Evolutionary conservation across 2,888 invertebrate genomes (phyloP).

Genomic region (Pseudococcus viburni): DNA sequence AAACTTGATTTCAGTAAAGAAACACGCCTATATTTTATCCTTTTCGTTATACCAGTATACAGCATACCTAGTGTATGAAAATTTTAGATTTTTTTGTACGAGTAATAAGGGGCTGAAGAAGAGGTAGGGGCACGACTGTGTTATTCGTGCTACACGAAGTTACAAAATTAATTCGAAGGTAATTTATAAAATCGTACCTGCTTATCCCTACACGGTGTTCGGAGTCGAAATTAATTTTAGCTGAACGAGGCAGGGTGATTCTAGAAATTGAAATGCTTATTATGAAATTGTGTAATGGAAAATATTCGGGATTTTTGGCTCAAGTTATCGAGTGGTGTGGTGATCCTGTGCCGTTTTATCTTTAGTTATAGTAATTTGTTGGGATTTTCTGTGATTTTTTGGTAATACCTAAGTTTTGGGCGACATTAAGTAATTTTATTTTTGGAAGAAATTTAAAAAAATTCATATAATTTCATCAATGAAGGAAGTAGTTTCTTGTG

Average conservation of each 20-base stretch:
- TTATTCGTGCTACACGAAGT: background rate
- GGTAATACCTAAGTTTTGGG: no score
- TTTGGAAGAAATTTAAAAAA: no score
- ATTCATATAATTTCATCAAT: no score
- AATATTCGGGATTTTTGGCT: no score
- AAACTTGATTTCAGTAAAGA: conserved; percentile 58
- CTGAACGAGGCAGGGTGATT: background rate
- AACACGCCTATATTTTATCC: conserved; percentile 61
- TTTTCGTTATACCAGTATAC: conserved; percentile 4
- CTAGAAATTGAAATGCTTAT: background rate
- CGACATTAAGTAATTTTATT: no score
- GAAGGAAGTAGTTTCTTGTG: no score
- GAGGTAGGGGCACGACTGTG: background rate
- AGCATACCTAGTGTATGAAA: background rate
- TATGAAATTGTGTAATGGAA: no score
- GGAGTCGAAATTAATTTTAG: background rate
- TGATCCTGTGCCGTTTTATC: no score
- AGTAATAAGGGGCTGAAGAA: background rate
- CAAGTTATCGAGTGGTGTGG: no score
- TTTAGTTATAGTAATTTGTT: no score
- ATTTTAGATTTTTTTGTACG: background rate
- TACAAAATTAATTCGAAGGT: conserved; percentile 5
- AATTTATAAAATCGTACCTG: background rate
- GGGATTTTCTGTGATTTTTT: no score
- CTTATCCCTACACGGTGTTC: no score